Evolutionary conservation across 2,797 vertebrate species (phyloP), one percentile per base, ranked within the genome.

Genomic region (Sebastes oblongus): DNA sequence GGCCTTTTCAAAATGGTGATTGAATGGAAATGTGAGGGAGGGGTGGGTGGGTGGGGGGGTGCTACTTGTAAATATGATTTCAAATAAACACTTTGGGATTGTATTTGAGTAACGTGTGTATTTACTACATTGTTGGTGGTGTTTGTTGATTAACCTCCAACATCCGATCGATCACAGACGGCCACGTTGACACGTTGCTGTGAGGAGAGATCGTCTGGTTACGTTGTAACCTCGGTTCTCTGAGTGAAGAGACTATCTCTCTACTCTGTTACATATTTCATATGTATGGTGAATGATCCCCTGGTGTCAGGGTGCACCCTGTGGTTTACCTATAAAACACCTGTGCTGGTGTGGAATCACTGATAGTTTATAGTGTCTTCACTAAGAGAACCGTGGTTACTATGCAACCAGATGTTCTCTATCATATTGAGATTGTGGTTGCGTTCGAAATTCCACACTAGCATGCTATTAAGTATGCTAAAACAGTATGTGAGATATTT

Each of bases 51-150:
- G 66, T 29, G 29, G 29, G 29, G 74, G 77, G 86, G 27, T 72
- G 77, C 61, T 81, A 86, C 86, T 81, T 94, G 92, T 95, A 93
- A 91, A 95, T 93, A 92, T 92, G 86, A 92, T 83, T 93, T 92
- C 6, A 87, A 95, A 94, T 95, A 95, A 95, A 95, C 81, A 87
- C 81, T 22, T 80, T 88, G 84, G 87, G 84, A 92, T 92, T 94
- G 89, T 93, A 91, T 73, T 91, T 89, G 46, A 46, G 12, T 54
- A 10, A 13, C 3, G 8, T 74, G 42, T 7, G 42, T 7, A 2
- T 72, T 78, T 75, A 27, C 20, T 77, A 25, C 32, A 24, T 56
- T 66, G 13, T 39, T 13, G 16, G 12, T 39, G 2, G 0, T 25
- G 6, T 25, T 30, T 50, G 54, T 36, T 36, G 2, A 29, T 56